Evolutionary conservation across 2,113 vertebrate genomes (phyloP), one percentile per base, ranked within the genome.

Genomic region (Nothoprocta pentlandii): DNA sequence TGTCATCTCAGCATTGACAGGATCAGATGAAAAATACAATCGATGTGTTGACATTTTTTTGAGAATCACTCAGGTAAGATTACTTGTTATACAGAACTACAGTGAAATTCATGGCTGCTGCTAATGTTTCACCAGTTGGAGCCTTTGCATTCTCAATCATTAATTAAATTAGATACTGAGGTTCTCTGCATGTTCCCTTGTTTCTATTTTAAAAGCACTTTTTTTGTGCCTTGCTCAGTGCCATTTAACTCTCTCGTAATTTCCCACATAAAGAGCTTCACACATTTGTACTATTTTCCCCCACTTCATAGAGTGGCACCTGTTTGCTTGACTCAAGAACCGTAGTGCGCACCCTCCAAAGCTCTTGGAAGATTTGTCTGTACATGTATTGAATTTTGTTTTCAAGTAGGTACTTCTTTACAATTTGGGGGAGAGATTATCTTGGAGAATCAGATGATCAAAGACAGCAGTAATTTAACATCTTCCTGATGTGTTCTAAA

Each of bases 21-120:
- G 94, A 97, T 91, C 95, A 96, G 90, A 96, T 94, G 94, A 96
- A 97, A 97, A 97, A 92, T 97, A 96, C 97, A 97, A 97, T 97
- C 96, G 92, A 91, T 97, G 92, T 97, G 94, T 96, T 97, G 96
- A 97, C 94, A 95, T 97, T 97, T 95, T 98, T 97, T 97, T 97
- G 97, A 97, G 87, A 96, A 97, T 93, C 93, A 96, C 87, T 94
- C 94, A 98, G 95, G 96, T 98, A 96, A 97, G 96, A 96, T 96
- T 93, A 97, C 95, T 97, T 97, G 93, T 95, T 95, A 87, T 96
- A 92, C 93, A 97, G 96, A 97, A 96, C 91, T 95, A 96, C 96
- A 96, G 94, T 96, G 92, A 96, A 80, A 90, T 93, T 97, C 95
- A 97, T 91, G 80, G 86, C 91, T 75, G 89, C 94, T 95, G 82